Conservation (phyloP, 53 echinoderm and acorn worm genomes). For the Henricia sp. region DNA sequence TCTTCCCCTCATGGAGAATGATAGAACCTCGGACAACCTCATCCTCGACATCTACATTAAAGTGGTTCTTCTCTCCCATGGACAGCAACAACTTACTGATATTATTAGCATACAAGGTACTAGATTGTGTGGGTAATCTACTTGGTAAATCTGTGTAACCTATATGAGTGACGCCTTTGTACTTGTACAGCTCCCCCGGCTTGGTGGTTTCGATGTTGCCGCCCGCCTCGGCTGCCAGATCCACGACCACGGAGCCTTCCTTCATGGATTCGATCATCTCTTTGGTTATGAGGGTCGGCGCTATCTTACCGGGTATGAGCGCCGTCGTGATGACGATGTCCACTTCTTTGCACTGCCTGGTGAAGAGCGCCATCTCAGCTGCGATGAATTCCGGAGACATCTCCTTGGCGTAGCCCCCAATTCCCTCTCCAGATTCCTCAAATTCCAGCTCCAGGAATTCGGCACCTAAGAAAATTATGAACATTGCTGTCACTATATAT, state of each 20-base stretch:
- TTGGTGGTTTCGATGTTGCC: constrained; percentile 98
- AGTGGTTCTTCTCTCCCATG: constrained; percentile 86
- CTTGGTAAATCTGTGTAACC: constrained; percentile 96
- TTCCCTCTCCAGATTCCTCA: constrained; percentile 94
- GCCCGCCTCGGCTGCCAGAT: constrained; percentile 95
- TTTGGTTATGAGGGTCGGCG: constrained; percentile 92
- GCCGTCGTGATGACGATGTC: constrained; percentile 95
- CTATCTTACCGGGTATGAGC: constrained; percentile 93
- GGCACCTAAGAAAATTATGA: constrained; percentile 69
- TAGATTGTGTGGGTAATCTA: constrained; percentile 96
- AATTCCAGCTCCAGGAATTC: constrained; percentile 93
- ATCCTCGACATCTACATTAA: constrained; percentile 93
- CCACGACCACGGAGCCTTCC: constrained; percentile 97
- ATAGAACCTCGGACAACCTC: constrained; percentile 95
- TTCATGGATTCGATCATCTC: constrained; percentile 99
- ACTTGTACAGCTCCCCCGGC: constrained; percentile 84
- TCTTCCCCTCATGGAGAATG: constrained; percentile 84
- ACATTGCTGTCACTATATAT: too few relatives aligned
- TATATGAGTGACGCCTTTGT: constrained; percentile 97
- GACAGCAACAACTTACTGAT: constrained; percentile 93
- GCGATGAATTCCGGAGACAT: constrained; percentile 99
- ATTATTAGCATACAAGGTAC: constrained; percentile 97
- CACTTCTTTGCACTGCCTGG: constrained; percentile 95
- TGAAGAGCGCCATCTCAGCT: constrained; percentile 96
- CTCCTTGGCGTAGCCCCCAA: constrained; percentile 97